Conservation (phyloP, 2,888 invertebrate genomes). For the Endomychus coccineus region DNA sequence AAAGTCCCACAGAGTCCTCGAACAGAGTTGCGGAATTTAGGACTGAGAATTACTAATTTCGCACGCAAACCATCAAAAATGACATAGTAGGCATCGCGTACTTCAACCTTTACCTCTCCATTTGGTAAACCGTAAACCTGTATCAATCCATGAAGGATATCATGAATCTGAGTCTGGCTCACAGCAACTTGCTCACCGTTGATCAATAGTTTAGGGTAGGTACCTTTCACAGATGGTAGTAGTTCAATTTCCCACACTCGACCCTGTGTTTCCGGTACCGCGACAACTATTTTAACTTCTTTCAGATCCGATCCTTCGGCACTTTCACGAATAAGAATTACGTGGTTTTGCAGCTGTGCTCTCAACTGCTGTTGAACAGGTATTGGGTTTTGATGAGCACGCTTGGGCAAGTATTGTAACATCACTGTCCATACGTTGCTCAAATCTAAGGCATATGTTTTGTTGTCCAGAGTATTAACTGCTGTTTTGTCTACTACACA, state of each 20-base stretch:
- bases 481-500: slow-evolving; percentile 55
- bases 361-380: slow-evolving; percentile 31
- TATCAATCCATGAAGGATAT: slow-evolving; percentile 41
- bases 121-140: slow-evolving; percentile 43
- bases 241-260: slow-evolving; percentile 41
- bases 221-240: slow-evolving; percentile 25
- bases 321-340: slow-evolving; percentile 42
- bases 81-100: slow-evolving; percentile 46
- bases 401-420: slow-evolving; percentile 45
- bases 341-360: slow-evolving; percentile 36
- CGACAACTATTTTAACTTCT: slow-evolving; percentile 45
- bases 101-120: slow-evolving; percentile 47
- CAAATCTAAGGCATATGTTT: slow-evolving; percentile 48
- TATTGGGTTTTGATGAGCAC: slow-evolving; percentile 31
- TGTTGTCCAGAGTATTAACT: slow-evolving; percentile 60
- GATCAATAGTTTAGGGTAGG: slow-evolving; percentile 38
- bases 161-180: slow-evolving; percentile 27
- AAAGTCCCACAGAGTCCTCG: slow-evolving; percentile 61
- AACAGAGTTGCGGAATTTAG: slow-evolving; percentile 48
- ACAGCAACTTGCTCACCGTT: slow-evolving; percentile 41
- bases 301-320: slow-evolving; percentile 37
- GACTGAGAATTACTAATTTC: slow-evolving; percentile 33
- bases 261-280: slow-evolving; percentile 34
- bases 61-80: slow-evolving; percentile 53
- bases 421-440: slow-evolving; percentile 56